A percentile compares a stretch with the other conserved stretches of the same genome.
These are phyloP conservation scores for Zaprionus davidi DNA, from an alignment of 1,140 invertebrate species.

Conservation along the genomic window DNA sequence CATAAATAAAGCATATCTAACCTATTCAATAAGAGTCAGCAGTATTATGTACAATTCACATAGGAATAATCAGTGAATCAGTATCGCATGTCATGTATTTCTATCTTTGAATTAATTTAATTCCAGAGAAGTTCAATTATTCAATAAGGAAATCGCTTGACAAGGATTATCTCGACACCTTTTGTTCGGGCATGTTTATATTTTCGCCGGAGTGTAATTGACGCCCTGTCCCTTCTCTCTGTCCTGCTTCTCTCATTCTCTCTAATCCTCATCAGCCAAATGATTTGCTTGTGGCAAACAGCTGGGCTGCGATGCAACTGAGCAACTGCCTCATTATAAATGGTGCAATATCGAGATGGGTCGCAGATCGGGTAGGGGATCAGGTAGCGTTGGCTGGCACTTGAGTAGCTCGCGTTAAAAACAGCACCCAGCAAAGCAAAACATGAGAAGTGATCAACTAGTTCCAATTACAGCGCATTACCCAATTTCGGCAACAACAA, in stretches of 20 bases:
- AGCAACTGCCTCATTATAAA: constrained; percentile 40
- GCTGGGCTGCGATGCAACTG: constrained; percentile 11
- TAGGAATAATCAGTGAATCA: background rate
- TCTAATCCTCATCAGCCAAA: background rate
- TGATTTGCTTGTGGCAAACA: constrained; percentile 13
- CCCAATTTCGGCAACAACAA: constrained; percentile 29
- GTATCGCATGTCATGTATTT: background rate
- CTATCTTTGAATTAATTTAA: background rate
- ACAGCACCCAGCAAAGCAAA: constrained; percentile 47
- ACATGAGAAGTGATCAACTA: constrained; percentile 3
- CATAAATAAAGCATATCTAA: too few relatives aligned
- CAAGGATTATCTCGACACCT: background rate
- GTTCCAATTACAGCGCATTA: background rate
- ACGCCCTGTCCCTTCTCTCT: background rate
- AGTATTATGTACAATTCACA: background rate
- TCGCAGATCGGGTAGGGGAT: constrained; percentile 18
- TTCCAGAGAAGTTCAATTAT: background rate
- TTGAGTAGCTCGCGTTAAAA: constrained; percentile 56
- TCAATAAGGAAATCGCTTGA: background rate
- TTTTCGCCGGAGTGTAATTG: background rate
- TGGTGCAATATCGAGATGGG: constrained; percentile 14
- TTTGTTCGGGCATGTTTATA: background rate
- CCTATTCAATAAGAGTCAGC: background rate
- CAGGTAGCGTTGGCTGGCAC: constrained; percentile 39
- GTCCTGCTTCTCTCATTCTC: too few relatives aligned